Evolutionary conservation across 37 sponge, comb jelly and placozoan genomes (phyloP), one percentile per base, ranked within the genome.

Genomic region (Oopsacas minuta): DNA sequence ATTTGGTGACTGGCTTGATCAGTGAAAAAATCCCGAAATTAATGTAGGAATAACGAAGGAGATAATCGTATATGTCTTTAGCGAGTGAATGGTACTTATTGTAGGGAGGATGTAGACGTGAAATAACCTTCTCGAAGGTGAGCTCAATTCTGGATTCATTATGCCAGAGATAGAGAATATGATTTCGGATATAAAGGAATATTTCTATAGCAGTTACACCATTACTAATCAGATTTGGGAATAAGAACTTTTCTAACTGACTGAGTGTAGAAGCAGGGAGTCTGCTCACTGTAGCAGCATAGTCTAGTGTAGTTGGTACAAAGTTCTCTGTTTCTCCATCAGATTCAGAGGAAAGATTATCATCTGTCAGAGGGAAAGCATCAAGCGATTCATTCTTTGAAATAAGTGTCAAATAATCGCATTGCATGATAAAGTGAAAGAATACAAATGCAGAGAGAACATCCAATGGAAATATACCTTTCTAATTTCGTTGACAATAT

Each of bases 101-200:
- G 75, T 61, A 61, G 75, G 75, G 75, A 25, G 75, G 75, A 34
- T 61, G 75, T n/a, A 61, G 75, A n/a, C 75, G 75, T 32, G 75
- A 61, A n/a, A 61, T 61, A 25, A 34, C 7, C 75, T 61, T 61
- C 75, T 61, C 75, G 22, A 61, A 10, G 7, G 75, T 61, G 75
- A 61, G 75, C 30, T 61, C 75, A n/a, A 12, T 61, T n/a, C 75
- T 10, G 22, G 75, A 25, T 5, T 61, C 75, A 34, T 61, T 61
- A n/a, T 61, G 75, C 75, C 75, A 61, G 28, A 61, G 75, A n/a
- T 25, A 61, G 75, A 91, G 90, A 51, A 97, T 84, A 61, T 90
- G 90, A 87, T 97, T 97, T 17, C 98, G 46, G 32, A 97, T 94
- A 88, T 89, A 91, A 36, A 97, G 88, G 84, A 91, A 97, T 81